Base-by-base conservation (phyloP, 1,140 invertebrate genomes). In the Leptinotarsa undecemlineata region DNA sequence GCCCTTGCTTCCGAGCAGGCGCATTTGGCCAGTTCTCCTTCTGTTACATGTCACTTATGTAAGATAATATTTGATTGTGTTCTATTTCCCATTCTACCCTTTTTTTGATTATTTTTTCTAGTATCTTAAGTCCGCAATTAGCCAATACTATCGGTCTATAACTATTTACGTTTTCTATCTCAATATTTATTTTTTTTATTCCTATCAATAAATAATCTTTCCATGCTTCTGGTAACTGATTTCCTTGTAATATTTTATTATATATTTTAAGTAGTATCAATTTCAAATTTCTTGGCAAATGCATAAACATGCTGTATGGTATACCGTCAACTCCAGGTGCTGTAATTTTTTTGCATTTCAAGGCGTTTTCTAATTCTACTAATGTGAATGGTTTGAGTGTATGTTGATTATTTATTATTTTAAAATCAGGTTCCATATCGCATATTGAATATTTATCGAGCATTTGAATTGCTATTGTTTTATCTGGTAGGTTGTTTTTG, bases 81-180 rank as follows among this genome's bases (percentile, higher is more conserved):
- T 73, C 75, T 3, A 72, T 17, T 20, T 23, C 19, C 26, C 67
- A 68, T 33, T 73, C 67, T 33, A 69, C 8, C 26, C 71, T 1
- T 1, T 48, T 73, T 69, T 51, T 73, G 21, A 76, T 68, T 47
- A 76, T 57, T 13, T 47, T 63, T 57, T 73, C 71, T 4, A 76
- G 4, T 11, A 72, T 73, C 69, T 76, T 70, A 11, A 57, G 15
- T 21, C n/a, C 33, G 26, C 66, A 62, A 42, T 70, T 23, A 15
- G 63, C 26, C 17, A 76, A 48, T 11, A 42, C 21, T 26, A 76
- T 68, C 15, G 75, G 71, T 69, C 71, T 61, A 68, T 61, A 68
- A 23, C 71, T 71, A 23, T 57, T 26, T 68, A 48, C 13, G 3
- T n/a, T n/a, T n/a, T 51, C 57, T 48, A 71, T 51, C 15, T 73